These are phyloP conservation scores for Heliopora coerulea DNA, from an alignment of 92 coral and sea anemone genomes.

Conservation along the genomic window DNA sequence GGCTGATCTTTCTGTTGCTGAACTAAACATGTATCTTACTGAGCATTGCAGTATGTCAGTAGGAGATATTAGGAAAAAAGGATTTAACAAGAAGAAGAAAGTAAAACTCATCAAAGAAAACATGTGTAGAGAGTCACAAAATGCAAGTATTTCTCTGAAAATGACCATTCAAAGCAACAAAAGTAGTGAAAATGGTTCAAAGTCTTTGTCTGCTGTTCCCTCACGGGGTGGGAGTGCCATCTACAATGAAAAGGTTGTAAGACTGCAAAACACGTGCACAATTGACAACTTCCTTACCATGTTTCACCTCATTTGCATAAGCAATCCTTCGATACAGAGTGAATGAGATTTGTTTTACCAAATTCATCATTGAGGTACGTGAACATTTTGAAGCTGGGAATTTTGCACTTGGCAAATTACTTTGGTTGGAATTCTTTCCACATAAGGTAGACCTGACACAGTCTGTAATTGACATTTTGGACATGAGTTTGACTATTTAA, in stretches of 20 bases:
- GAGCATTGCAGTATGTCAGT: constrained; percentile 28
- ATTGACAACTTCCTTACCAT: constrained; percentile 13
- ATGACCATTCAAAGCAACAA: neutral
- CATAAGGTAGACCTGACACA: constrained; percentile 6
- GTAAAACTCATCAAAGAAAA: constrained; percentile 4
- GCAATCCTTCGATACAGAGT: neutral
- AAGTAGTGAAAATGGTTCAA: neutral
- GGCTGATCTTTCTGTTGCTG: constrained; percentile 35
- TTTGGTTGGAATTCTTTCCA: constrained; percentile 16
- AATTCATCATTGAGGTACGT: constrained; percentile 1
- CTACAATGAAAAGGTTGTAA: constrained; percentile 33
- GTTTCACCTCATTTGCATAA: constrained; percentile 27
- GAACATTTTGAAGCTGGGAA: constrained; percentile 17
- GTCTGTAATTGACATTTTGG: constrained; percentile 36
- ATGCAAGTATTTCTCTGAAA: constrained; percentile 16
- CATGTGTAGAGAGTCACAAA: neutral
- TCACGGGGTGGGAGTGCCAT: constrained; percentile 11
- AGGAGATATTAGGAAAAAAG: constrained; percentile 7
- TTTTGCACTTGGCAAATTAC: constrained; percentile 16
- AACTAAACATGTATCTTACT: constrained; percentile 35
- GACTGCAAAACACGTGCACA: constrained; percentile 25
- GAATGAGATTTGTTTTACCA: constrained; percentile 7
- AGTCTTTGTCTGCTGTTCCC: constrained; percentile 6
- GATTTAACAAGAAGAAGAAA: constrained; percentile 9
- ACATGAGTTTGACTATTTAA: constrained; percentile 28